A percentile compares a stretch with the other conserved stretches of the same genome.
These are phyloP conservation scores for Tyrophagus putrescentiae DNA, from an alignment of 1,140 invertebrate genomes.

Conservation along the genomic window DNA sequence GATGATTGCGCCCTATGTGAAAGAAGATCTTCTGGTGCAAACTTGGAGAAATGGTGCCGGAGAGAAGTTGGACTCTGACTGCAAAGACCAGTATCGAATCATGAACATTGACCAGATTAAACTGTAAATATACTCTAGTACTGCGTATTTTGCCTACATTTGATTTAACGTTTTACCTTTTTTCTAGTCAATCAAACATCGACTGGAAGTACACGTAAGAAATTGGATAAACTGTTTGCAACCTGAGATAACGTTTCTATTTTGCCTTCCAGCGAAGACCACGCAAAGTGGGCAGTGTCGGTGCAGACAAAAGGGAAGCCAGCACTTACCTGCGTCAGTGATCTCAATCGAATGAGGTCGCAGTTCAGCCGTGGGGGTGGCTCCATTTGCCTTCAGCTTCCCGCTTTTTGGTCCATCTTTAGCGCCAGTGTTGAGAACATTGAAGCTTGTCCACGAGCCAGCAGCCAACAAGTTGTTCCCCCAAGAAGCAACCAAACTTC, in stretches of 20 bases:
- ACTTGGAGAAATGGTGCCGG: conserved; percentile 69
- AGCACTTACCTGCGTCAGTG: conserved; percentile 70
- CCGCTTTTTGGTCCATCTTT: conserved; percentile 41
- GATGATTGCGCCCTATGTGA: conserved; percentile 54
- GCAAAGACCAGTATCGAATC: conserved; percentile 31
- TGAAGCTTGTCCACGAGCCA: conserved; percentile 22
- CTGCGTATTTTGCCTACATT: background rate
- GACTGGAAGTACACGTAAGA: background rate
- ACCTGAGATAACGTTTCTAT: conserved; percentile 55
- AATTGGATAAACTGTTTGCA: conserved; percentile 34
- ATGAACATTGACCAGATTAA: conserved; percentile 30
- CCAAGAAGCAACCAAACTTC: too few relatives aligned
- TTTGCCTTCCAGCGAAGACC: conserved; percentile 59
- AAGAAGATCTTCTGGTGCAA: conserved; percentile 56
- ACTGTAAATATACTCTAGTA: conserved; percentile 13
- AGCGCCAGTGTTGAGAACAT: conserved; percentile 8
- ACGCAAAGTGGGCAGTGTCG: conserved; percentile 79
- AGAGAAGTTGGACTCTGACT: conserved; percentile 35
- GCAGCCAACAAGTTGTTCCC: too few relatives aligned
- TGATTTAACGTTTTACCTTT: background rate
- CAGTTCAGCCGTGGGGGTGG: conserved; percentile 65
- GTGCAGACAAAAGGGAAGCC: conserved; percentile 34
- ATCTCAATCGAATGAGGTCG: conserved; percentile 68
- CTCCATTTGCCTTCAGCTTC: conserved; percentile 51
- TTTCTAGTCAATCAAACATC: background rate